Percentiles rank a stretch among this genome's conserved stretches.
These are phyloP conservation scores for Epirrhoe alternata DNA, from an alignment of 2,888 invertebrate genomes.

Conservation along the genomic window DNA sequence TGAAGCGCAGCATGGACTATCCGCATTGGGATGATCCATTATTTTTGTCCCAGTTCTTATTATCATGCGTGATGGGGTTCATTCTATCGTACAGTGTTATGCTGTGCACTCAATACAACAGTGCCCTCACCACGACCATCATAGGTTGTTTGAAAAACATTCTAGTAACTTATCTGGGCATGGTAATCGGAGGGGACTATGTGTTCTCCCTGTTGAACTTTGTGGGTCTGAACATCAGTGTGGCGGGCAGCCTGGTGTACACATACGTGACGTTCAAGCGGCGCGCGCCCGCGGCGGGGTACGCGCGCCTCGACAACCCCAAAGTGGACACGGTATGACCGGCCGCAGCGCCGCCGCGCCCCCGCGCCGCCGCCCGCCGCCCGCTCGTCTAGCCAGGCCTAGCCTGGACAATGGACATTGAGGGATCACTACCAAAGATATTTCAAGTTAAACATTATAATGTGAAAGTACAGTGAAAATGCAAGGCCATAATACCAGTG, in stretches of 20 bases:
- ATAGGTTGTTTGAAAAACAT: slow-evolving; percentile 99
- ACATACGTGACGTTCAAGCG: slow-evolving; percentile 94
- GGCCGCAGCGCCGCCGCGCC: neutral
- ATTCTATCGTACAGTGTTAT: slow-evolving; percentile 97
- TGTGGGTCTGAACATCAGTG: slow-evolving; percentile 97
- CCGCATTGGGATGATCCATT: slow-evolving; percentile 89
- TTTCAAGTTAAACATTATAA: slow-evolving; percentile 23
- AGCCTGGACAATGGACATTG: neutral
- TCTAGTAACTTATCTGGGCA: slow-evolving; percentile 98
- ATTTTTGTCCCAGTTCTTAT: slow-evolving; percentile 92
- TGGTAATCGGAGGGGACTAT: slow-evolving; percentile 99
- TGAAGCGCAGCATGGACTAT: slow-evolving; percentile 87
- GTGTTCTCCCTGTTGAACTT: slow-evolving; percentile 97
- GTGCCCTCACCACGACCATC: slow-evolving; percentile 99
- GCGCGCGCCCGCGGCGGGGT: slow-evolving; percentile 71
- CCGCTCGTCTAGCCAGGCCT: neutral
- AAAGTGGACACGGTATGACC: slow-evolving; percentile 69
- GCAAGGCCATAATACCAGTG: slow-evolving; percentile 29
- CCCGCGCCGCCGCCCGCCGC: too few relatives aligned
- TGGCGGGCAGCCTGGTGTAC: slow-evolving; percentile 93
- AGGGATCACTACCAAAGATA: slow-evolving; percentile 29
- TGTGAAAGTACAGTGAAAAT: slow-evolving; percentile 19
- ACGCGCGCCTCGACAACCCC: slow-evolving; percentile 63
- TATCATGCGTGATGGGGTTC: slow-evolving; percentile 99
- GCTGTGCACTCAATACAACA: slow-evolving; percentile 97